Percentiles rank a stretch among this genome's conserved stretches.
Conservation (phyloP, 1,140 invertebrate species). For the Bombyx mandarina region DNA sequence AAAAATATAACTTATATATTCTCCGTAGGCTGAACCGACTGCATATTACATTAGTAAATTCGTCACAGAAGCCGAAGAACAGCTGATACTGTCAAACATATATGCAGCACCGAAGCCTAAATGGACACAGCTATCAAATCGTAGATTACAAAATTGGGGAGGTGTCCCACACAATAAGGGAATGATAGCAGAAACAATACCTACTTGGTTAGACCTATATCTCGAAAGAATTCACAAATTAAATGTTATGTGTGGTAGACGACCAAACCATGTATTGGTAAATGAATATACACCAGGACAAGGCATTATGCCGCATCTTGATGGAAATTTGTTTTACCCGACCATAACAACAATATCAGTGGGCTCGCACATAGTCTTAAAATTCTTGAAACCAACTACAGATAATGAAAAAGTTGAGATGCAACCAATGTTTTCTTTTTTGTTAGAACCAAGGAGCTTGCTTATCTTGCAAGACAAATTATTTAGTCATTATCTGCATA, state of each 20-base stretch:
- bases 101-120: constrained; percentile 91
- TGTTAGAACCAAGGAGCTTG: constrained; percentile 91
- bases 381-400: constrained; percentile 79
- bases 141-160: constrained; percentile 97
- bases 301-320: constrained; percentile 95
- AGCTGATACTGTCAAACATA: constrained; percentile 79
- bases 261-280: constrained; percentile 95
- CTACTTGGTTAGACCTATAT: constrained; percentile 84
- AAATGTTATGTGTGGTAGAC: constrained; percentile 81
- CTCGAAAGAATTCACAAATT: constrained; percentile 81
- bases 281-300: constrained; percentile 96
- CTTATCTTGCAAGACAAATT: constrained; percentile 87
- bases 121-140: constrained; percentile 93
- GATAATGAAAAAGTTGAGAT: constrained; percentile 18
- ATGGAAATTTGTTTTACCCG: constrained; percentile 95
- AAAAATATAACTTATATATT: background rate
- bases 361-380: constrained; percentile 90
- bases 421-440: constrained; percentile 74
- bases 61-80: constrained; percentile 87
- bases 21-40: constrained; percentile 76
- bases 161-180: constrained; percentile 93
- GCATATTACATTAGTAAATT: constrained; percentile 94
- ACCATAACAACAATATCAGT: constrained; percentile 93
- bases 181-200: constrained; percentile 94
- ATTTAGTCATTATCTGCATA: constrained; percentile 90